These are phyloP conservation scores for Drosophila melanocephala DNA, from an alignment of 2,888 invertebrate genomes.

Conservation along the genomic window DNA sequence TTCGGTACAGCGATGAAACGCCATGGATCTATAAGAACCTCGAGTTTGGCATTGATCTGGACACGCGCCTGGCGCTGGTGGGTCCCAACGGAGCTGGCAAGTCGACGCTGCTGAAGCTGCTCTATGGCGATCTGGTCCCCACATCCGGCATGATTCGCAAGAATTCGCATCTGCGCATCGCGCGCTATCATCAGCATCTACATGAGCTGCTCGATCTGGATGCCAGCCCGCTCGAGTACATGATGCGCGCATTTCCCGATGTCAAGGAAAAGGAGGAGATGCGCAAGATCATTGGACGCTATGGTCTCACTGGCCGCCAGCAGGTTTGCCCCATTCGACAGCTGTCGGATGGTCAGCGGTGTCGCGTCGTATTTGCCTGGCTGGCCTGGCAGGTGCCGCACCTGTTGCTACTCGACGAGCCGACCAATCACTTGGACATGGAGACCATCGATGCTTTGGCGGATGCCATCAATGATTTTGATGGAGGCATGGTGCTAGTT, in stretches of 20 bases:
- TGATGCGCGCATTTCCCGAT: constrained; percentile 98
- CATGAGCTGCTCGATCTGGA: constrained; percentile 98
- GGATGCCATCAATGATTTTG: constrained; percentile 98
- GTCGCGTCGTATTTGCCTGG: constrained; percentile 99
- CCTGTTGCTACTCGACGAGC: constrained; percentile 92
- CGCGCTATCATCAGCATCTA: constrained; percentile 99
- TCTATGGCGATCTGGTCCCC: constrained; percentile 98
- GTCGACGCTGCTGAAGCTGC: constrained; percentile 97
- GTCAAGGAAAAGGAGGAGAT: constrained; percentile 99
- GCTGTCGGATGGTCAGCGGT: constrained; percentile 98
- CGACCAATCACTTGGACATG: constrained; percentile 98
- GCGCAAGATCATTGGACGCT: constrained; percentile 99
- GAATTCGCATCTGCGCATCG: constrained; percentile 98
- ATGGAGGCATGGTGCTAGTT: constrained; percentile 99
- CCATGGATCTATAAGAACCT: constrained; percentile 98
- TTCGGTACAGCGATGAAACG: constrained; percentile 94
- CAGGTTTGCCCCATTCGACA: constrained; percentile 89
- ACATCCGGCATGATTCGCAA: constrained; percentile 98
- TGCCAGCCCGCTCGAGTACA: constrained; percentile 97
- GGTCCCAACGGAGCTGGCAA: constrained; percentile 99
- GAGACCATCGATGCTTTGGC: constrained; percentile 99
- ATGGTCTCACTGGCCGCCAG: constrained; percentile 98
- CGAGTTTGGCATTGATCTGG: constrained; percentile 99
- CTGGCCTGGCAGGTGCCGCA: constrained; percentile 99
- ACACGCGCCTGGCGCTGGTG: constrained; percentile 97